These are phyloP conservation scores for Hyles euphorbiae DNA, from an alignment of 1,140 invertebrate species.

Conservation along the genomic window DNA sequence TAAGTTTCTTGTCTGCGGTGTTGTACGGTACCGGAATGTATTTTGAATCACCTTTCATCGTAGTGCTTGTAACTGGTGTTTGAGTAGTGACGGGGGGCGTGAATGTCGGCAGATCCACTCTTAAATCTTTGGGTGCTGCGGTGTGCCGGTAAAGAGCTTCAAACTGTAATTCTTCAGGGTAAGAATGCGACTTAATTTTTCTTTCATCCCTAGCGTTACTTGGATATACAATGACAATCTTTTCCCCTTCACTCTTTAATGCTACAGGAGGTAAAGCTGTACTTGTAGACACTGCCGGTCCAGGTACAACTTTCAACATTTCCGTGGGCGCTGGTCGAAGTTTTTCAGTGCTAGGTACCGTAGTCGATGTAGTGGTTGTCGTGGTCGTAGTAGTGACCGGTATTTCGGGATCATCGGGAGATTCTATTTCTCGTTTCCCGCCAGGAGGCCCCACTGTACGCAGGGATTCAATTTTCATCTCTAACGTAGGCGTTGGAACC, in stretches of 20 bases:
- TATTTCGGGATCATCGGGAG: constrained; percentile 61
- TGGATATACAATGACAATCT: constrained; percentile 71
- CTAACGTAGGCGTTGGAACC: constrained; percentile 62
- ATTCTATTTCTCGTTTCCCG: constrained; percentile 53
- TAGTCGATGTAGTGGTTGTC: constrained; percentile 23
- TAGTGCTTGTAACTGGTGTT: constrained; percentile 15
- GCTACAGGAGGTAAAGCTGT: constrained; percentile 65
- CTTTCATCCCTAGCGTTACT: constrained; percentile 68
- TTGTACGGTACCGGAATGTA: constrained; percentile 39
- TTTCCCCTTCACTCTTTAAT: constrained; percentile 59
- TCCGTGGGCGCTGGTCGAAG: constrained; percentile 46
- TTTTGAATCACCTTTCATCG: constrained; percentile 25
- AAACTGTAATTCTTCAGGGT: constrained; percentile 69
- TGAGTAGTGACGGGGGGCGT: constrained; percentile 47
- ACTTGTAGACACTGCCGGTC: constrained; percentile 52
- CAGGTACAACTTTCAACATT: constrained; percentile 56
- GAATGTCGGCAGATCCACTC: constrained; percentile 68
- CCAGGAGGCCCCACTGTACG: constrained; percentile 62
- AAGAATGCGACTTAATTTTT: constrained; percentile 67
- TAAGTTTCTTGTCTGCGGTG: too few relatives aligned
- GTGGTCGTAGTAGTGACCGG: constrained; percentile 50
- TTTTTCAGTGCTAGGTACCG: constrained; percentile 38
- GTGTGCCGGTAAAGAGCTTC: constrained; percentile 67
- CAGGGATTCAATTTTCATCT: constrained; percentile 69
- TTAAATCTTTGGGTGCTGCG: constrained; percentile 42